Conservation (phyloP, 2,113 vertebrate species). For the Puntigrus tetrazona region DNA sequence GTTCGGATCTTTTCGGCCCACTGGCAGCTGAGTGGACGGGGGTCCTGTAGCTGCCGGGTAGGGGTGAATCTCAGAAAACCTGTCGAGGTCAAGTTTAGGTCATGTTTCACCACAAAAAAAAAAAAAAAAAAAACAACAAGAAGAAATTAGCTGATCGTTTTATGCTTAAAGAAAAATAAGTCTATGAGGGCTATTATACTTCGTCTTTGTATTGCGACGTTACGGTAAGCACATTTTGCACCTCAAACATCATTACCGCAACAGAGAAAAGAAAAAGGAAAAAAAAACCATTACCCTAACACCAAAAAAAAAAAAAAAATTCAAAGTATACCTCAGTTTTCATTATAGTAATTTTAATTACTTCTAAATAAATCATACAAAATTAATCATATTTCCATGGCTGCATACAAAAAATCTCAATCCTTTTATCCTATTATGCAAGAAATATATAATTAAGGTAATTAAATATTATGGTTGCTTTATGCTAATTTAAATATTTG, state of each 20-base stretch:
- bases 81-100: not conserved
- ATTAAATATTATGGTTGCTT: not conserved
- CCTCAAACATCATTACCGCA: not conserved
- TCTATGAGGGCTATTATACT: not conserved
- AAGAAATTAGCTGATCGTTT: not conserved
- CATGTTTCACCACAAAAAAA: not conserved
- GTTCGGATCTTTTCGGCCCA: slow-evolving; percentile 24
- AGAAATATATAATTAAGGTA: not conserved
- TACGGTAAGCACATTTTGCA: not conserved
- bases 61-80: not conserved
- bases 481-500: too few species aligned
- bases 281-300: not conserved
- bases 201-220: not conserved
- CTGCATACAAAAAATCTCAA: not conserved
- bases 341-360: not conserved
- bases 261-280: not conserved
- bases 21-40: not conserved
- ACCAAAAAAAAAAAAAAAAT: not conserved
- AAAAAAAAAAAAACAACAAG: too few species aligned
- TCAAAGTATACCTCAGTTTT: too few species aligned
- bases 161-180: not conserved
- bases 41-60: slow-evolving; percentile 48
- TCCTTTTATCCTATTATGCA: not conserved
- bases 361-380: not conserved
- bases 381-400: not conserved